Percentiles rank a stretch among this genome's conserved stretches.
phyloP scores from a whole-genome alignment of 1,140 invertebrate species.

The Chironomus tepperi region DNA sequence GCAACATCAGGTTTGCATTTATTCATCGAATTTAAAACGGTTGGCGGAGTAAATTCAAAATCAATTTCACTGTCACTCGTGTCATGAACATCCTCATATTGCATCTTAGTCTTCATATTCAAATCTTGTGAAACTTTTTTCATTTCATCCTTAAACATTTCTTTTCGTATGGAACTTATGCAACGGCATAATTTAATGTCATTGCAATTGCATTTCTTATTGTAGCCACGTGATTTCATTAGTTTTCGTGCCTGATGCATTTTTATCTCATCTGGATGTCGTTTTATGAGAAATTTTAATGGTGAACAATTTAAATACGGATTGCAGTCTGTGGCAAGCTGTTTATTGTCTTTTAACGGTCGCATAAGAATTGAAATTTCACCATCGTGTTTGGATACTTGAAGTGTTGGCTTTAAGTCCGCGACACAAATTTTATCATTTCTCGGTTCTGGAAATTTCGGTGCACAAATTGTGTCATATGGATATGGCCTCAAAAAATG shows the following conservation, averaged over 20 bases:
- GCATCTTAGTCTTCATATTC: neutral
- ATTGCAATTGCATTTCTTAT: neutral
- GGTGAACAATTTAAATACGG: slow-evolving; percentile 4
- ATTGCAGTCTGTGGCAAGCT: neutral
- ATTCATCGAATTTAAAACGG: neutral
- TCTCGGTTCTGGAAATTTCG: neutral
- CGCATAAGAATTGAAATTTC: neutral
- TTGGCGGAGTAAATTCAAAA: neutral
- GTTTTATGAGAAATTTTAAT: neutral
- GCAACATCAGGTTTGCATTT: neutral
- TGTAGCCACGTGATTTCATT: neutral
- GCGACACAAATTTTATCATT: neutral
- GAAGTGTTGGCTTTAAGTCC: neutral
- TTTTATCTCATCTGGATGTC: neutral
- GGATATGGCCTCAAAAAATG: slow-evolving; percentile 10
- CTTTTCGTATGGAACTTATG: neutral
- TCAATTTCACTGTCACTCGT: slow-evolving; percentile 1
- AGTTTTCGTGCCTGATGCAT: neutral
- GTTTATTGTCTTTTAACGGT: neutral
- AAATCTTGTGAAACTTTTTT: slow-evolving; percentile 15
- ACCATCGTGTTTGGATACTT: neutral
- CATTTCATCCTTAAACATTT: neutral
- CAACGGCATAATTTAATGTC: neutral
- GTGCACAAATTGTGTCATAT: neutral
- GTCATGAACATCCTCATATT: neutral